Evolutionary conservation across 2,888 invertebrate species (phyloP).

Genomic region (Hypsopygia costalis): DNA sequence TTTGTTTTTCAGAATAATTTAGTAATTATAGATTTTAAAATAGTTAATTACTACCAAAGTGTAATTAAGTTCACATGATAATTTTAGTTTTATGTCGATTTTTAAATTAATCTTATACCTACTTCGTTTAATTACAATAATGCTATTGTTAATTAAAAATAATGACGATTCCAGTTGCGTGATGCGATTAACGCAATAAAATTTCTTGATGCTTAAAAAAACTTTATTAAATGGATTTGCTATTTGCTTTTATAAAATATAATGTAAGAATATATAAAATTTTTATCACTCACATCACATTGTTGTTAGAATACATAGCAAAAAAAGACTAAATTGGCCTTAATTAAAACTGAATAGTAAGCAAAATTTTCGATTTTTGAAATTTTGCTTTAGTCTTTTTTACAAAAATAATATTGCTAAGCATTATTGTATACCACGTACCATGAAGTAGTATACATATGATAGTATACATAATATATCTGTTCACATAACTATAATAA

Average conservation of each 20-base stretch:
- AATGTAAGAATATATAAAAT: no score
- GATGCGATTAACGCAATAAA: background rate
- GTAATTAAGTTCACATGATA: slow-evolving; percentile 70
- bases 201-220: background rate
- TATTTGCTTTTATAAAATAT: background rate
- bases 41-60: slow-evolving; percentile 76
- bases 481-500: slow-evolving; percentile 16
- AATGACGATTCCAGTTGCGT: slow-evolving; percentile 2
- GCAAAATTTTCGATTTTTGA: slow-evolving; percentile 3
- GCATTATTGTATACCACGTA: slow-evolving; percentile 10
- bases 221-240: background rate
- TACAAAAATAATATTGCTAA: background rate
- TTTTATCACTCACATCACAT: no score
- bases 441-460: background rate
- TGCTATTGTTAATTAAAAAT: slow-evolving; percentile 22
- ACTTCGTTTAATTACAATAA: slow-evolving; percentile 26
- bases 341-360: background rate
- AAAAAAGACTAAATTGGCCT: slow-evolving; percentile 13
- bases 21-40: slow-evolving; percentile 41
- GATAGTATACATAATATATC: slow-evolving; percentile 4
- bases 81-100: slow-evolving; percentile 26
- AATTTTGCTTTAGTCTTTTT: background rate
- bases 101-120: slow-evolving; percentile 9
- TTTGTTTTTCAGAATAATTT: slow-evolving; percentile 42
- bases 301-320: background rate